Evolutionary conservation across 2,888 invertebrate genomes (phyloP).

Genomic region (Mystacides longicornis): DNA sequence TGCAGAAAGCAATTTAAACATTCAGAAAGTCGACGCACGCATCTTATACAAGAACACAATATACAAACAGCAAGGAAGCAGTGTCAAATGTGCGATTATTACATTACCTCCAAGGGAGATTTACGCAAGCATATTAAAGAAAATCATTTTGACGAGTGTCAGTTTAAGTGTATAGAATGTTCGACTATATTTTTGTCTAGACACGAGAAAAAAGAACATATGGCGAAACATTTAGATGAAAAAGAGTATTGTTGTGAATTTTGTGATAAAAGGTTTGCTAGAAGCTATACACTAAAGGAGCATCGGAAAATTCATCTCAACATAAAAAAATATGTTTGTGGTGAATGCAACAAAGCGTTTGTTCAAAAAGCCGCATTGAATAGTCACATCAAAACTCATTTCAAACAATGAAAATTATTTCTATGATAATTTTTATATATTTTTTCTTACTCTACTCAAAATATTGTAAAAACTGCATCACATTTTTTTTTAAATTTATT

Average conservation of each 20-base stretch:
- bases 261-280: neutral
- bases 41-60: neutral
- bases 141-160: neutral
- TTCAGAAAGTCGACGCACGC: neutral
- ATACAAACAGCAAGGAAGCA: neutral
- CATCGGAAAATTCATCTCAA: neutral
- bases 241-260: neutral
- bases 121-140: neutral
- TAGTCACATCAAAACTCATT: neutral
- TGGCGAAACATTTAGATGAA: neutral
- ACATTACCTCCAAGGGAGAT: neutral
- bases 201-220: neutral
- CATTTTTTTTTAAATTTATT: too few relatives aligned
- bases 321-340: neutral
- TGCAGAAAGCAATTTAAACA: neutral
- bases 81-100: neutral
- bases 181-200: neutral
- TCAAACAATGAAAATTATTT: too few relatives aligned
- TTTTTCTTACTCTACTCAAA: too few relatives aligned
- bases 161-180: neutral
- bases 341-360: neutral
- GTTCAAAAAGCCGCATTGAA: neutral
- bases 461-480: too few relatives aligned
- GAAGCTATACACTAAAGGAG: neutral
- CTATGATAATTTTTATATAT: too few relatives aligned